Conservation (phyloP, 2,888 invertebrate species). For the Eulithis testata region DNA sequence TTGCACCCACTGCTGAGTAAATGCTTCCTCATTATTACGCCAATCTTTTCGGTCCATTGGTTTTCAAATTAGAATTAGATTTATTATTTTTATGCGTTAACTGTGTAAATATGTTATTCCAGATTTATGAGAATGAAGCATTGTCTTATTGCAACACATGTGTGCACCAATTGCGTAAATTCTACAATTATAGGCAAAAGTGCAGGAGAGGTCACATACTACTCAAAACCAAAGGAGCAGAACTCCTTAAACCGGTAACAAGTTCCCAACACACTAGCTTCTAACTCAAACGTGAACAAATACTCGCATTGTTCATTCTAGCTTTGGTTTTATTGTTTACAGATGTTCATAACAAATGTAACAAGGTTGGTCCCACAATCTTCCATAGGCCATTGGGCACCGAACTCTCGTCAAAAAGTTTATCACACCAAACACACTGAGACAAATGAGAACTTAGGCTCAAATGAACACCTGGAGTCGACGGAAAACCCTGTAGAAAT, state of each 20-base stretch:
- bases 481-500: too few relatives aligned
- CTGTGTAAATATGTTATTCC: background rate
- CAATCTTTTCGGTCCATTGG: too few relatives aligned
- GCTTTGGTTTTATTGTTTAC: background rate
- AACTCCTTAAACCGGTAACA: background rate
- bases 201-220: conserved; percentile 4
- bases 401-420: background rate
- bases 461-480: too few relatives aligned
- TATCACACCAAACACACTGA: background rate
- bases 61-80: background rate
- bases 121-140: background rate
- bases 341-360: background rate
- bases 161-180: background rate
- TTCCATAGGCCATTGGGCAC: background rate
- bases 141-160: background rate
- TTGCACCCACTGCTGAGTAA: too few relatives aligned
- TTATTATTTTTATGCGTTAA: background rate
- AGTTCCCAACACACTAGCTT: too few relatives aligned
- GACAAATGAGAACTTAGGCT: background rate
- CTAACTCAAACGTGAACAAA: too few relatives aligned
- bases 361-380: background rate
- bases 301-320: too few relatives aligned
- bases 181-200: conserved; percentile 1
- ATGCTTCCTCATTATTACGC: too few relatives aligned
- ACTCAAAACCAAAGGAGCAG: background rate